Conservation (phyloP, 2,888 invertebrate species). For the Cheilosia vernalis region DNA sequence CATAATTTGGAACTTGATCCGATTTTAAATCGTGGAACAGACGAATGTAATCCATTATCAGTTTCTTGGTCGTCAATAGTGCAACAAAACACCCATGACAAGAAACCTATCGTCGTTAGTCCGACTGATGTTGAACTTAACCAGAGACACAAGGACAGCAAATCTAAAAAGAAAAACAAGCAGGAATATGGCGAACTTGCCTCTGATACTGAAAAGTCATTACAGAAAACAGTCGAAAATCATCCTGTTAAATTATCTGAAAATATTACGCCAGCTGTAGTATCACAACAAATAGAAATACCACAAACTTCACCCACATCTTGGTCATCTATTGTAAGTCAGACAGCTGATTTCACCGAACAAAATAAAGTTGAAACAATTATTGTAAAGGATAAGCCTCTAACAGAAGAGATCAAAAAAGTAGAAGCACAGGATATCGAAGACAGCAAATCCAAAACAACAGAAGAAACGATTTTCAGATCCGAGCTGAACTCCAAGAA, state of each 20-base stretch:
- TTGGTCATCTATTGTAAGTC: constrained; percentile 73
- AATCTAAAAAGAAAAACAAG: neutral
- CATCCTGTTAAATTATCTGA: neutral
- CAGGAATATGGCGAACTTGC: neutral
- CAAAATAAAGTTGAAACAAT: constrained; percentile 40
- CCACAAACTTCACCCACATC: neutral
- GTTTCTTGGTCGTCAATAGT: neutral
- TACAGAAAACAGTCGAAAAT: neutral
- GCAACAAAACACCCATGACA: neutral
- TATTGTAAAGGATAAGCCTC: neutral
- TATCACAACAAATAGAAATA: neutral
- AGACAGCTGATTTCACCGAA: constrained; percentile 77
- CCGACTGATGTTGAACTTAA: neutral
- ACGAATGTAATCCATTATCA: neutral
- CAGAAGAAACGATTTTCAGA: neutral
- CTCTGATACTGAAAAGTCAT: neutral
- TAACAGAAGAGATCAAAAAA: neutral
- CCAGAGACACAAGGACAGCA: neutral
- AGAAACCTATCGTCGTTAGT: neutral
- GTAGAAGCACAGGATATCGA: neutral
- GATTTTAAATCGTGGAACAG: too few species aligned
- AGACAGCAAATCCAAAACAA: neutral
- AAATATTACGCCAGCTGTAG: neutral
- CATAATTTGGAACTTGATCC: too few species aligned
- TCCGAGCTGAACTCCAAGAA: neutral